A percentile compares a stretch with the other conserved stretches of the same genome.
These are phyloP conservation scores for Todiramphus saurophagus DNA, from an alignment of 2,113 vertebrate genomes.

Conservation along the genomic window DNA sequence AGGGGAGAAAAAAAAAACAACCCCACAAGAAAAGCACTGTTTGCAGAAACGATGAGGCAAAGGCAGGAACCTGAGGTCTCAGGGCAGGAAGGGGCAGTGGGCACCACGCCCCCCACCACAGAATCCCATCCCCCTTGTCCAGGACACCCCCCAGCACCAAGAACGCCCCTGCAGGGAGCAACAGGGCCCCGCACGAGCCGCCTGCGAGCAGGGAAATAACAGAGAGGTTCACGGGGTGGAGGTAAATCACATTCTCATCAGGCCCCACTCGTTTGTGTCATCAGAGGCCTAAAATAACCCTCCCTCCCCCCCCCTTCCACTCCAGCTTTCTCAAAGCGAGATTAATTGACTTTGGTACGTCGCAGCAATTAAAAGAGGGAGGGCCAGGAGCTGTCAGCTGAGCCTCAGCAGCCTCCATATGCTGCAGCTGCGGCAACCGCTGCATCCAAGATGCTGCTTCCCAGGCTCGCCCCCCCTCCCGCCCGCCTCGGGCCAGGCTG, in stretches of 20 bases:
- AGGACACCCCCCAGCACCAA: background rate
- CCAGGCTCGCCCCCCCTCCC: background rate
- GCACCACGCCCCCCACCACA: fast-evolving
- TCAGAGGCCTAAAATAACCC: constrained; percentile 4
- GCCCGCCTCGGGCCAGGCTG: background rate
- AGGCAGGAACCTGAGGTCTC: background rate
- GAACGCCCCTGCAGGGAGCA: fast-evolving
- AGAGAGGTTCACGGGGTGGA: background rate
- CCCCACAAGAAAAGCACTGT: background rate
- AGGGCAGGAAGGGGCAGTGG: fast-evolving
- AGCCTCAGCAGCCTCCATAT: constrained; percentile 37
- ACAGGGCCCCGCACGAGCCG: fast-evolving
- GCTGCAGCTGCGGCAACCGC: constrained; percentile 12
- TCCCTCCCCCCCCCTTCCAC: background rate
- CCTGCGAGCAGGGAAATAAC: background rate
- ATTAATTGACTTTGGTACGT: constrained; percentile 18
- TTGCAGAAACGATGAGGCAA: background rate
- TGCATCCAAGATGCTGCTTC: background rate
- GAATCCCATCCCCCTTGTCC: background rate
- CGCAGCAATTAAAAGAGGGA: constrained; percentile 26
- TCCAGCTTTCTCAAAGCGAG: constrained; percentile 45
- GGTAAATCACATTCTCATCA: background rate
- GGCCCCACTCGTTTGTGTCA: constrained; percentile 7
- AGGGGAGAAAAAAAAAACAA: background rate
- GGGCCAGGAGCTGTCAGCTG: constrained; percentile 7